Evolutionary conservation across 2,888 invertebrate genomes (phyloP), one percentile per base, ranked within the genome.

Genomic region (Pyrochroa serraticornis): DNA sequence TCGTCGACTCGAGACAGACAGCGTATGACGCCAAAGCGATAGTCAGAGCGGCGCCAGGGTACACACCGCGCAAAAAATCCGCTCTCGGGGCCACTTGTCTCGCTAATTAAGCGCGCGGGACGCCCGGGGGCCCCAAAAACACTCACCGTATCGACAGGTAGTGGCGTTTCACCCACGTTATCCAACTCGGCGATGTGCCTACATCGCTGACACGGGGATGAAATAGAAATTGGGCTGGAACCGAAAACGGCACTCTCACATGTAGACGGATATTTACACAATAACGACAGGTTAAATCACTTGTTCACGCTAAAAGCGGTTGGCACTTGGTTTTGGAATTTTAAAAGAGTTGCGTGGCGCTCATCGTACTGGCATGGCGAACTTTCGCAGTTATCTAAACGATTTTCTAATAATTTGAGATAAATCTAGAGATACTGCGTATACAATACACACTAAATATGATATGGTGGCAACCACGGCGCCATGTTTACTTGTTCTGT

Each of bases 1-100:
- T 69, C 71, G 71, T 67, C 69, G 67, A 69, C 72, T 72, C 66
- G 71, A 66, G 77, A 76, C 77, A 77, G 78, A 74, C 75, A 72
- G 71, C 76, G 75, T 79, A 77, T 79, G 80, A 80, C 79, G 80
- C 79, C 80, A 79, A 76, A 75, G 77, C 73, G 76, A 79, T 79
- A 79, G 79, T 80, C 79, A 72, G 64, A 74, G 69, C 77, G 79
- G 79, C 80, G 80, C 79, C 80, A 77, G 72, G 69, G 76, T 76
- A 77, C 77, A 78, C 76, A 75, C 75, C 76, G 74, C 75, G 77
- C 78, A 77, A 78, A 78, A 79, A 75, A 72, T 58, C 53, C 55
- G 60, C 64, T 59, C 62, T 47, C 60, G 53, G 55, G 60, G 35
- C 43, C 42, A 34, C 46, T 47, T 43, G 32, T 43, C 44, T 22